phyloP scores from a whole-genome alignment of 1,140 invertebrate genomes.

The Tetramorium parvispinum region DNA sequence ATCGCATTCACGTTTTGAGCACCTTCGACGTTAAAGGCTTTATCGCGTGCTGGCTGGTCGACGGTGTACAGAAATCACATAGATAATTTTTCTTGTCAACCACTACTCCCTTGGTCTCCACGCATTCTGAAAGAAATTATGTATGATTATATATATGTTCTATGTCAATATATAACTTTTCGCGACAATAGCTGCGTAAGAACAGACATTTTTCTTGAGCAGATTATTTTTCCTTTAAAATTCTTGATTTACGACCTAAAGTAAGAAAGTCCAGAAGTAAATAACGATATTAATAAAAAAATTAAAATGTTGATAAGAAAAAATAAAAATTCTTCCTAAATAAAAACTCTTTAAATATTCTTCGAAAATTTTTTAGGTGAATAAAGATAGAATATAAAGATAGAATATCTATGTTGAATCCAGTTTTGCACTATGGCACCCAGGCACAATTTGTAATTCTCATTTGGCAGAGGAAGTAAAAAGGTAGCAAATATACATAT shows the following conservation, averaged over 20 bases:
- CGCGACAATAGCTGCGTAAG: not conserved
- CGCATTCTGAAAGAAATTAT: slow-evolving; percentile 79
- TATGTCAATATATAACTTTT: not conserved
- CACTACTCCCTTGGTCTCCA: slow-evolving; percentile 82
- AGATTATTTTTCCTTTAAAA: not conserved
- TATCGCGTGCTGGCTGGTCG: slow-evolving; percentile 77
- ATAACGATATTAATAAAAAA: not conserved
- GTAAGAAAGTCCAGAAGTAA: not conserved
- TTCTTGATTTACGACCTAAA: not conserved
- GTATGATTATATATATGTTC: not conserved
- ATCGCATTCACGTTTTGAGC: slow-evolving; percentile 75
- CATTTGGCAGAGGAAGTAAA: not conserved
- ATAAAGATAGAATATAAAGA: not conserved
- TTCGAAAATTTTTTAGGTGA: not conserved
- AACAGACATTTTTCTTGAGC: not conserved
- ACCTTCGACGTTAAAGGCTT: slow-evolving; percentile 80
- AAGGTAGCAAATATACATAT: slow-evolving; percentile 27
- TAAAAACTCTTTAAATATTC: not conserved
- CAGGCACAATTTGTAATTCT: not conserved
- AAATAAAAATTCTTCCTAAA: not conserved
- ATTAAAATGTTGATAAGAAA: no score
- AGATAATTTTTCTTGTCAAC: slow-evolving; percentile 83
- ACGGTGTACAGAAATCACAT: slow-evolving; percentile 82
- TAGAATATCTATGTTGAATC: not conserved
- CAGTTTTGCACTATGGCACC: not conserved